phyloP scores from a whole-genome alignment of 2,797 vertebrate species.

The Hoplostethus atlanticus region DNA sequence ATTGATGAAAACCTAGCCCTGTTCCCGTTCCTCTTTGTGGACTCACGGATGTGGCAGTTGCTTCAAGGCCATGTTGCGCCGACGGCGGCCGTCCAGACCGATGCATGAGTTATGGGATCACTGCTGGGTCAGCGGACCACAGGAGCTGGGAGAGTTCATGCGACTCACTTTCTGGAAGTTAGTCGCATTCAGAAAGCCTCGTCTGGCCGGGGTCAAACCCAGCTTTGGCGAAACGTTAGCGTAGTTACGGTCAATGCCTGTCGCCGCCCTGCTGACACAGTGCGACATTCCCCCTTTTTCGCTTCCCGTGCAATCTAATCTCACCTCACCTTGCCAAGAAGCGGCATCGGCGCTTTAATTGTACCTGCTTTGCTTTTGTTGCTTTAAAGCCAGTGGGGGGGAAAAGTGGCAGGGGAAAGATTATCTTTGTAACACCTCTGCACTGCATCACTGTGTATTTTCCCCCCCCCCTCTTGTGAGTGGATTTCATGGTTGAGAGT shows the following conservation, averaged over 20 bases:
- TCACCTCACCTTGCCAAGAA: slow-evolving; percentile 19
- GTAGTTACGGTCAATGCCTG: slow-evolving; percentile 57
- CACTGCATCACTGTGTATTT: slow-evolving; percentile 68
- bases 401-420: slow-evolving; percentile 71
- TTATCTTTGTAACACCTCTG: slow-evolving; percentile 78
- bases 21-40: slow-evolving; percentile 26
- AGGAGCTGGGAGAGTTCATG: slow-evolving; percentile 60
- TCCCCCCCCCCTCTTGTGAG: slow-evolving; percentile 68
- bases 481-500: slow-evolving; percentile 81
- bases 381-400: slow-evolving; percentile 57
- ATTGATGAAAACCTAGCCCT: not conserved
- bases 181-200: slow-evolving; percentile 64
- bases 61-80: slow-evolving; percentile 12
- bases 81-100: slow-evolving; percentile 28
- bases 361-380: slow-evolving; percentile 67
- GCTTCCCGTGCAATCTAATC: slow-evolving; percentile 48
- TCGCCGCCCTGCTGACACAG: slow-evolving; percentile 40
- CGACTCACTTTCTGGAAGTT: slow-evolving; percentile 48
- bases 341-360: slow-evolving; percentile 65
- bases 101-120: slow-evolving; percentile 62
- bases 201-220: slow-evolving; percentile 62
- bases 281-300: slow-evolving; percentile 37
- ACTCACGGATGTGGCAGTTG: slow-evolving; percentile 28
- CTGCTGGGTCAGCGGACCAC: slow-evolving; percentile 64
- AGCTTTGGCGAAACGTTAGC: slow-evolving; percentile 40